Evolutionary conservation across 2,888 invertebrate species (phyloP).

Genomic region (Aplocera efformata): DNA sequence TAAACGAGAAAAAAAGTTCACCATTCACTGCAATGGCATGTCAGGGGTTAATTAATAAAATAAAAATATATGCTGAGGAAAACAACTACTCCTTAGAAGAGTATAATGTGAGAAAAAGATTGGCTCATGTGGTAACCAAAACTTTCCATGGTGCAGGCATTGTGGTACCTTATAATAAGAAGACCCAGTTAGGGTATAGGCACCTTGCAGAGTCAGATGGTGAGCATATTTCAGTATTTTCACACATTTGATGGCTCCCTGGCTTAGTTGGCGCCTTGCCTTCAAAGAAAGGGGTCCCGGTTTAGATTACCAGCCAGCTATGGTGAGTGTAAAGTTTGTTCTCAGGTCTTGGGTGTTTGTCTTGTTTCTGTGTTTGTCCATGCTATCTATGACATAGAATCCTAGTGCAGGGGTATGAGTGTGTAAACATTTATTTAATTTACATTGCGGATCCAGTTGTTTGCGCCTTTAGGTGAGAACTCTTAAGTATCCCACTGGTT

Average conservation of each 20-base stretch:
- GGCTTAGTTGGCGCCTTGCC: too few relatives aligned
- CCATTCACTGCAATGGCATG: slow-evolving; percentile 84
- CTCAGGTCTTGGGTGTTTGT: too few relatives aligned
- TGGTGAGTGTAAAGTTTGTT: too few relatives aligned
- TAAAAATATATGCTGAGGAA: slow-evolving; percentile 83
- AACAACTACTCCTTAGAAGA: slow-evolving; percentile 80
- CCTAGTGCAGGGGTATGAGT: too few relatives aligned
- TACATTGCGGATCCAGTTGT: too few relatives aligned
- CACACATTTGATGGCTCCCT: not conserved
- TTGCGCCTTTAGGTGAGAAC: too few relatives aligned
- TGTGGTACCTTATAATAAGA: slow-evolving; percentile 90
- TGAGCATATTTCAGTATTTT: slow-evolving; percentile 36
- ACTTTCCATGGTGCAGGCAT: slow-evolving; percentile 92
- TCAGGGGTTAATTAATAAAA: slow-evolving; percentile 78
- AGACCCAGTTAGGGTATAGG: slow-evolving; percentile 92
- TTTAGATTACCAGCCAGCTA: too few relatives aligned
- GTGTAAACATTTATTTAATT: too few relatives aligned
- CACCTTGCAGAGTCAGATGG: slow-evolving; percentile 84
- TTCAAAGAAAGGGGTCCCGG: too few relatives aligned
- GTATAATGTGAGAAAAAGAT: slow-evolving; percentile 79
- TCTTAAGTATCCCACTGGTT: too few relatives aligned
- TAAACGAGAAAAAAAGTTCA: slow-evolving; percentile 73
- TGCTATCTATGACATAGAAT: too few relatives aligned
- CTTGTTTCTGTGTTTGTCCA: too few relatives aligned
- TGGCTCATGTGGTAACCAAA: slow-evolving; percentile 83